These are phyloP conservation scores for Eupithecia inturbata DNA, from an alignment of 2,888 invertebrate species.

Conservation along the genomic window DNA sequence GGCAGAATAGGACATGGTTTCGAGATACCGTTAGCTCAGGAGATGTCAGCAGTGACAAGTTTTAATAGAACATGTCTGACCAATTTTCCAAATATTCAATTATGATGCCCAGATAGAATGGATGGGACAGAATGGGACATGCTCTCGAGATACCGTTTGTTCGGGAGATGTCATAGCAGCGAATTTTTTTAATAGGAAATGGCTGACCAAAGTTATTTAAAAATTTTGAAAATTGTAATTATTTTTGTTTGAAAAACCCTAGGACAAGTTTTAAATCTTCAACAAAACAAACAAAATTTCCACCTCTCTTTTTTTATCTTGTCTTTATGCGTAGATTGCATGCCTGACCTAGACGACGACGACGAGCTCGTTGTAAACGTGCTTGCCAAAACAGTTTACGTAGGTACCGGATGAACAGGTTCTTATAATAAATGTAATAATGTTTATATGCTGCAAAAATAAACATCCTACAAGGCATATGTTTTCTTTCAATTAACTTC, in stretches of 20 bases:
- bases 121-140: too few relatives aligned
- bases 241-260: too few relatives aligned
- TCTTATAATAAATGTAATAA: not conserved
- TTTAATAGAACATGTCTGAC: too few relatives aligned
- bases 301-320: not conserved
- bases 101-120: too few relatives aligned
- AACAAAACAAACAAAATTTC: not conserved
- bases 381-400: not conserved
- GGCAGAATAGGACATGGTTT: not conserved
- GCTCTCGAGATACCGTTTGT: too few relatives aligned
- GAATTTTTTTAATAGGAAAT: too few relatives aligned
- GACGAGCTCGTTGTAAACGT: not conserved
- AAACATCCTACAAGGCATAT: slow-evolving; percentile 1
- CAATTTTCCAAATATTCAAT: too few relatives aligned
- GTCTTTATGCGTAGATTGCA: not conserved
- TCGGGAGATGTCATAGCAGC: too few relatives aligned
- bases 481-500: not conserved
- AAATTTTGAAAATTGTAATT: too few relatives aligned
- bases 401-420: not conserved
- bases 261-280: too few relatives aligned
- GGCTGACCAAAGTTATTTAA: too few relatives aligned
- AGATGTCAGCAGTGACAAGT: not conserved
- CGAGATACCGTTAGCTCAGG: not conserved
- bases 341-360: not conserved
- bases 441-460: not conserved